Percentiles rank a stretch among this genome's conserved stretches.
These are phyloP conservation scores for Coenonympha arcania DNA, from an alignment of 2,888 invertebrate species.

Conservation along the genomic window DNA sequence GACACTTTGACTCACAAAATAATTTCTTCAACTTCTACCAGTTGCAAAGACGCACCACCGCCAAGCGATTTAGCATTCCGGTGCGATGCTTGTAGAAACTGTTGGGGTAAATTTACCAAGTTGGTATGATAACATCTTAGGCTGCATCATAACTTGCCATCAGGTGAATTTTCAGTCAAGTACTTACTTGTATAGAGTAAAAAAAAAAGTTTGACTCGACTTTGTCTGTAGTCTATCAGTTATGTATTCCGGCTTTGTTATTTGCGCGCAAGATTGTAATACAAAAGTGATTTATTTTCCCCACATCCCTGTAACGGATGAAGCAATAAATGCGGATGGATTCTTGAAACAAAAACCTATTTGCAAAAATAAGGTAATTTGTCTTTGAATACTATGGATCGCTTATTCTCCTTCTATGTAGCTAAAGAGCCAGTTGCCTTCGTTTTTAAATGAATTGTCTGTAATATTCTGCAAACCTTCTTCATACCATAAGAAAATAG, in stretches of 20 bases:
- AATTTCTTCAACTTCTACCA: too few relatives aligned
- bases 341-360: constrained; percentile 6
- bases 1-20: too few relatives aligned
- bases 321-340: constrained; percentile 4
- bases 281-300: constrained; percentile 6
- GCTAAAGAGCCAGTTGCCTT: not conserved
- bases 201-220: too few relatives aligned
- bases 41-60: too few relatives aligned
- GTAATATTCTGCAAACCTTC: not conserved
- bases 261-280: constrained; percentile 3
- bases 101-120: too few relatives aligned
- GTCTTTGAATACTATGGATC: not conserved
- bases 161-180: too few relatives aligned
- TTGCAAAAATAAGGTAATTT: constrained; percentile 9
- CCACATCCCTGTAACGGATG: constrained; percentile 5
- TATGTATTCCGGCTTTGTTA: not conserved
- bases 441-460: not conserved
- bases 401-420: not conserved
- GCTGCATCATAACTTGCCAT: too few relatives aligned
- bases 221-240: not conserved
- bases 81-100: too few relatives aligned
- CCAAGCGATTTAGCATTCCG: too few relatives aligned
- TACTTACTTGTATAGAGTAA: too few relatives aligned
- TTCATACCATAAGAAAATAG: too few relatives aligned
- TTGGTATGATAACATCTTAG: too few relatives aligned